Evolutionary conservation across 1,140 invertebrate species (phyloP).

Genomic region (Hypsibius dujardini): DNA sequence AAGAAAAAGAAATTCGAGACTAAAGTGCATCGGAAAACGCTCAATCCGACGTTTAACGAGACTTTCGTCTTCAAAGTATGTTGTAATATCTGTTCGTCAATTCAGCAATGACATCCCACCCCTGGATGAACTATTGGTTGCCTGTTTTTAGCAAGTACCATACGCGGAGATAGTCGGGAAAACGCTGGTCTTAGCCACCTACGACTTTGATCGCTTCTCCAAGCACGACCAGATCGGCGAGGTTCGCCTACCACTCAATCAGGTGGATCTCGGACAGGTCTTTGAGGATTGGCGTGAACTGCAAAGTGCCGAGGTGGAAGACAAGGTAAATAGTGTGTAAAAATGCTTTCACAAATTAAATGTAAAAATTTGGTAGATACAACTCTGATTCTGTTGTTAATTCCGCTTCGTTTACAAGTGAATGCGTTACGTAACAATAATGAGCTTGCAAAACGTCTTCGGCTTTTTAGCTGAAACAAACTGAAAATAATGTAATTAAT

Average conservation of each 20-base stretch:
- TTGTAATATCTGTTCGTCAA: conserved; percentile 10
- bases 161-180: conserved; percentile 97
- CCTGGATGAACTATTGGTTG: background rate
- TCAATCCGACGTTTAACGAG: conserved; percentile 97
- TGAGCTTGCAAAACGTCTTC: no score
- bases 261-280: conserved; percentile 92
- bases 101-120: no score
- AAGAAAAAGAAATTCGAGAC: conserved; percentile 99
- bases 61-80: conserved; percentile 94
- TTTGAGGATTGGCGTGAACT: conserved; percentile 98
- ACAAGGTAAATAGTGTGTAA: conserved; percentile 19
- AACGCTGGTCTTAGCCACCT: conserved; percentile 94
- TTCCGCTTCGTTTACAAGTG: no score
- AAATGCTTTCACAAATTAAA: no score
- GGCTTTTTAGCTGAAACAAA: no score
- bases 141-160: conserved; percentile 47
- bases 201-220: conserved; percentile 98
- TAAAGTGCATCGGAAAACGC: conserved; percentile 95
- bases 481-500: no score
- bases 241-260: conserved; percentile 89
- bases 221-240: conserved; percentile 99
- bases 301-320: conserved; percentile 85
- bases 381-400: no score
- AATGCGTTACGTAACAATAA: no score
- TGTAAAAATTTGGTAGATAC: no score